Evolutionary conservation across 1,140 invertebrate genomes (phyloP).

Genomic region (Rhagoletis zephyria): DNA sequence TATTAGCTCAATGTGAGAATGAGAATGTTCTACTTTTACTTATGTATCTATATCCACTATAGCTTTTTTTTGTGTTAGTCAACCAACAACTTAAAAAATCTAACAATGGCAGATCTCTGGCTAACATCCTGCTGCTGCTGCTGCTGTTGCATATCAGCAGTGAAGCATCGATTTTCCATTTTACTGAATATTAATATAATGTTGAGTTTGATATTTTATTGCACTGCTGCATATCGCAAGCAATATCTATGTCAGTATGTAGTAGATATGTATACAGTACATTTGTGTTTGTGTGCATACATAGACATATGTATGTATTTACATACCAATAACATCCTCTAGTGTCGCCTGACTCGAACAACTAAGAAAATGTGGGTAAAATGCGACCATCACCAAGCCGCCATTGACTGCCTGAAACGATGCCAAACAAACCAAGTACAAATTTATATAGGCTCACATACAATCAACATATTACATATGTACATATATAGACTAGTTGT

Average conservation of each 20-base stretch:
- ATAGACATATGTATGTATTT: constrained; percentile 3
- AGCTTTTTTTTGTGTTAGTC: too few relatives aligned
- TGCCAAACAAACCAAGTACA: constrained; percentile 37
- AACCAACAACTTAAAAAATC: too few relatives aligned
- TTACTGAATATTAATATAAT: constrained; percentile 50
- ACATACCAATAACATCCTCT: constrained; percentile 83
- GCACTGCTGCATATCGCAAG: background rate
- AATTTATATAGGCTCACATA: background rate
- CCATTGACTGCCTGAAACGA: constrained; percentile 78
- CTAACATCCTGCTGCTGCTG: background rate
- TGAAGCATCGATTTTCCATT: constrained; percentile 42
- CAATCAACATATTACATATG: background rate
- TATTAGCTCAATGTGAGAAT: too few relatives aligned
- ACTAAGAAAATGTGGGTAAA: constrained; percentile 88
- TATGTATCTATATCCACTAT: too few relatives aligned
- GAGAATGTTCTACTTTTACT: too few relatives aligned
- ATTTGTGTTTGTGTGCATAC: background rate
- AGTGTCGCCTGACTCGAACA: constrained; percentile 83
- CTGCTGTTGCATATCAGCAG: background rate
- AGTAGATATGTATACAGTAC: background rate
- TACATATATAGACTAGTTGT: background rate
- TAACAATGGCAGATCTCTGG: too few relatives aligned
- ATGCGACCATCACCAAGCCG: constrained; percentile 92
- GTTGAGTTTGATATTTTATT: constrained; percentile 46
- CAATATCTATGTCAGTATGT: background rate